Evolutionary conservation across 2,113 vertebrate genomes (phyloP).

Genomic region (Amblyornis subalaris): DNA sequence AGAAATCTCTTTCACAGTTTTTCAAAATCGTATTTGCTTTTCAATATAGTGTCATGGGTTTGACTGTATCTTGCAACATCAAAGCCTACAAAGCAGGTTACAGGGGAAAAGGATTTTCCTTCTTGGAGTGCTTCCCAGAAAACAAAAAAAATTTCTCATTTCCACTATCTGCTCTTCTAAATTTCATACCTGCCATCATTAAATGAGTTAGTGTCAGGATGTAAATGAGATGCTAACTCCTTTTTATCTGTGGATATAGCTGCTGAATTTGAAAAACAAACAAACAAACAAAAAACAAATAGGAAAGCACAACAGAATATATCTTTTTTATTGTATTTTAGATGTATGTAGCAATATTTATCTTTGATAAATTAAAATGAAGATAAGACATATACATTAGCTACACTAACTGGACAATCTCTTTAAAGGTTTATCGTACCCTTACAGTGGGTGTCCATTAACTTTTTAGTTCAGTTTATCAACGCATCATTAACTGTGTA

Average conservation of each 20-base stretch:
- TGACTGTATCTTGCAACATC: not conserved
- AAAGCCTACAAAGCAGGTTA: not conserved
- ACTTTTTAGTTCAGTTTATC: not conserved
- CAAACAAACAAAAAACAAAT: not conserved
- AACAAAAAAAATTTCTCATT: not conserved
- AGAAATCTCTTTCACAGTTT: not conserved
- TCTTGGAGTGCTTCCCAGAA: not conserved
- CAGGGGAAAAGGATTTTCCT: not conserved
- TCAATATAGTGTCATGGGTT: not conserved
- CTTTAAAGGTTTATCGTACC: not conserved
- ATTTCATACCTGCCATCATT: not conserved
- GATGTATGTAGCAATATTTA: not conserved
- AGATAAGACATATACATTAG: not conserved
- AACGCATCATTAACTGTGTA: rapidly evolving
- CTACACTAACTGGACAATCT: not conserved
- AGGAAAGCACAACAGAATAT: not conserved
- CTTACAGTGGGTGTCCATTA: not conserved
- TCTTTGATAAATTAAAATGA: not conserved
- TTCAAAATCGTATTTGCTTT: constrained; percentile 11
- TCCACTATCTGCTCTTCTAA: not conserved
- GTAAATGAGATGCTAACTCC: not conserved
- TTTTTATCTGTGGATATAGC: not conserved
- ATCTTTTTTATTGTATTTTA: not conserved
- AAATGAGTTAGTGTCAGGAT: not conserved
- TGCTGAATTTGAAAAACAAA: not conserved